These are phyloP conservation scores for Phymatocera aterrima DNA, from an alignment of 2,888 invertebrate species.

Conservation along the genomic window DNA sequence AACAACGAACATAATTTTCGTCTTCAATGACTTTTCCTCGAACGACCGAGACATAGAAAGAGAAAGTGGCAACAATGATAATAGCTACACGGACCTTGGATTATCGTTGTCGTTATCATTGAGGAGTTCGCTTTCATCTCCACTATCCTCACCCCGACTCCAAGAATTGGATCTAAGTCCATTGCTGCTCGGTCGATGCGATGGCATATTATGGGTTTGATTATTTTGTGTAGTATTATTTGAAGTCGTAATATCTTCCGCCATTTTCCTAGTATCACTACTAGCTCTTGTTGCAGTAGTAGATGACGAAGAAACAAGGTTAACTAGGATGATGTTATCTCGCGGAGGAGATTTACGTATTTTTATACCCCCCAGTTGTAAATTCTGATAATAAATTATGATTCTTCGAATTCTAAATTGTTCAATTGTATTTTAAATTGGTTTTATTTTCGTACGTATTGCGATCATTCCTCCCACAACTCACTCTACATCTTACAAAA, in stretches of 20 bases:
- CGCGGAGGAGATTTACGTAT: slow-evolving; percentile 26
- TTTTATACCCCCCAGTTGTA: background rate
- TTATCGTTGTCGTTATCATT: slow-evolving; percentile 11
- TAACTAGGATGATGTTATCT: slow-evolving; percentile 16
- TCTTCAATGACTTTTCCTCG: too few relatives aligned
- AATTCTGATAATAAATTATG: too few relatives aligned
- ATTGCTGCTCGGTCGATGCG: slow-evolving; percentile 59
- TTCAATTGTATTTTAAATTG: background rate
- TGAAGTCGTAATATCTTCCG: slow-evolving; percentile 5
- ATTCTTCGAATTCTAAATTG: too few relatives aligned
- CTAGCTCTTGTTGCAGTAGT: too few relatives aligned
- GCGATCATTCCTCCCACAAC: background rate
- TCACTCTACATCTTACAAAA: too few relatives aligned
- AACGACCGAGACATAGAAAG: background rate
- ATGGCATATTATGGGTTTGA: background rate
- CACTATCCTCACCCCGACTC: slow-evolving; percentile 65
- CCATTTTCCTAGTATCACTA: slow-evolving; percentile 22
- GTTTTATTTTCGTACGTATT: background rate
- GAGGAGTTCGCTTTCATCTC: slow-evolving; percentile 58
- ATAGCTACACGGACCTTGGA: background rate
- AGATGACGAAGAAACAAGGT: background rate
- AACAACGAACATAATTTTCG: background rate
- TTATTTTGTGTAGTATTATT: too few relatives aligned
- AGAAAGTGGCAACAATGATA: background rate
- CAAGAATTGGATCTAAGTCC: slow-evolving; percentile 62